Evolutionary conservation across 2,113 vertebrate genomes (phyloP).

Genomic region (Esox niger): DNA sequence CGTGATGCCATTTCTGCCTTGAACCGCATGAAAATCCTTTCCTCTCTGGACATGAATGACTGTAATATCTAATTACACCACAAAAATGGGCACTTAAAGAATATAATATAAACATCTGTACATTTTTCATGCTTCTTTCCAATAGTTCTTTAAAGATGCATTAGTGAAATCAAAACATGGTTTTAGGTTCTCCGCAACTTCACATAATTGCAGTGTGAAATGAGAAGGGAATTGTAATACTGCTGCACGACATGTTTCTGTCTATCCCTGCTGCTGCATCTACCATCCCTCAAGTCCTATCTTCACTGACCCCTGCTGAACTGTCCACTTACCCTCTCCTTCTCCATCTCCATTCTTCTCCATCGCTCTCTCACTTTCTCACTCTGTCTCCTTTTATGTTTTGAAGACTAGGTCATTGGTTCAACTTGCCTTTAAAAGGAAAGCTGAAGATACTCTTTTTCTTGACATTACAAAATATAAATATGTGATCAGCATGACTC

Average conservation of each 20-base stretch:
- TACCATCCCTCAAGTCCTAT: slow-evolving; percentile 10
- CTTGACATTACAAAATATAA: slow-evolving; percentile 70
- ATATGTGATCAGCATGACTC: slow-evolving; percentile 58
- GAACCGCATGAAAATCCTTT: slow-evolving; percentile 16
- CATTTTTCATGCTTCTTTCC: slow-evolving; percentile 68
- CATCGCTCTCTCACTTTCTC: too few species aligned
- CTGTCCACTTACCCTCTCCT: background rate
- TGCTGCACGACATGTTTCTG: slow-evolving; percentile 1
- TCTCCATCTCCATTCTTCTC: background rate
- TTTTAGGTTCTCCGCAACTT: slow-evolving; percentile 22
- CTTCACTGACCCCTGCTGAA: slow-evolving; percentile 18
- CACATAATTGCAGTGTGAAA: slow-evolving; percentile 36
- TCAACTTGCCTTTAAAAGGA: slow-evolving; percentile 45
- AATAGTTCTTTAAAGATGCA: slow-evolving; percentile 61
- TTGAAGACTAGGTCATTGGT: slow-evolving; percentile 30
- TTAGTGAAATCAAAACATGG: slow-evolving; percentile 40
- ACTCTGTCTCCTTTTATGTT: slow-evolving; percentile 26
- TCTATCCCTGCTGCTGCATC: slow-evolving; percentile 21
- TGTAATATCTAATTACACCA: slow-evolving; percentile 66
- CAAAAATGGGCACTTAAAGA: slow-evolving; percentile 70
- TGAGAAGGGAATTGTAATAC: background rate
- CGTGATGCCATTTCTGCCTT: slow-evolving; percentile 42
- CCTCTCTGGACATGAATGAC: slow-evolving; percentile 39
- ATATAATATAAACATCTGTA: slow-evolving; percentile 73
- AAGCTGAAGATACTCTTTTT: slow-evolving; percentile 45